Evolutionary conservation across 2,113 vertebrate species (phyloP).

Genomic region (Planiliza haematocheilus): DNA sequence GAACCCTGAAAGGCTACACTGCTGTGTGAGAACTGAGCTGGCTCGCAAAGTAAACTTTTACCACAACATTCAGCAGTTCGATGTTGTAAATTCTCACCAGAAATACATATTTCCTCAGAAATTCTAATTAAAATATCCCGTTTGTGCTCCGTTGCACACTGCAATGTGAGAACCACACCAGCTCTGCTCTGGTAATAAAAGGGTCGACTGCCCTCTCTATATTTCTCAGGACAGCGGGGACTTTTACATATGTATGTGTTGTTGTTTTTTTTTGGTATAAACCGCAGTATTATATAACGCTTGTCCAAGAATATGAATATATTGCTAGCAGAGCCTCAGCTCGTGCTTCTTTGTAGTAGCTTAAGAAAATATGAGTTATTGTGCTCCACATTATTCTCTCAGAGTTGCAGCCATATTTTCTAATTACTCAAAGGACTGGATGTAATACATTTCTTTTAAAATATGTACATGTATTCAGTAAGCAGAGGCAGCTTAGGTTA

Average conservation of each 20-base stretch:
- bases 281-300: not conserved
- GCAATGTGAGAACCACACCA: not conserved
- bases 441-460: slow-evolving; percentile 23
- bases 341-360: not conserved
- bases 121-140: not conserved
- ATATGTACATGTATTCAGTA: slow-evolving; percentile 30
- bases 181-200: not conserved
- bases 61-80: too few species aligned
- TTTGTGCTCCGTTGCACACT: not conserved
- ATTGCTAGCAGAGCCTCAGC: slow-evolving; percentile 9
- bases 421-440: slow-evolving; percentile 27
- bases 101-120: too few species aligned
- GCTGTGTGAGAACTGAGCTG: too few species aligned
- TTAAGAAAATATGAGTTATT: slow-evolving; percentile 32
- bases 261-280: not conserved
- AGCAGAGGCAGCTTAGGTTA: slow-evolving; percentile 3
- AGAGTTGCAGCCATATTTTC: slow-evolving; percentile 11
- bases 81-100: too few species aligned
- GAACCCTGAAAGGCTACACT: too few species aligned
- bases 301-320: not conserved
- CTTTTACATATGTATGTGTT: not conserved
- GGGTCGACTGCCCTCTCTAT: not conserved
- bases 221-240: not conserved
- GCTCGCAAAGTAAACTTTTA: too few species aligned
- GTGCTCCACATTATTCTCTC: slow-evolving; percentile 18